These are phyloP conservation scores for Myiagra hebetior DNA, from an alignment of 2,113 vertebrate species.

Conservation along the genomic window DNA sequence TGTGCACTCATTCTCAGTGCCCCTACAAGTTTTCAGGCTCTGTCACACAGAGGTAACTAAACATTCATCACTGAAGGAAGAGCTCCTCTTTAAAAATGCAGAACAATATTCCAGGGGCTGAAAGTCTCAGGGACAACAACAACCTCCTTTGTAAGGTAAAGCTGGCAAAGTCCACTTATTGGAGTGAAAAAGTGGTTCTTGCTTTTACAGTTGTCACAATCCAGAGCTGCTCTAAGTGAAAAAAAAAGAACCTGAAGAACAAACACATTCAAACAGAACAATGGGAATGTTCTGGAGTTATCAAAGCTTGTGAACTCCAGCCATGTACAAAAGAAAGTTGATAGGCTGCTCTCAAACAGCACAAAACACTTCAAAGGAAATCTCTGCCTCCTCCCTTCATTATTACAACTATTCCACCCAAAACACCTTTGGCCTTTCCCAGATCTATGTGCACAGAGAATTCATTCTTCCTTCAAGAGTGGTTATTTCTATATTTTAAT, in stretches of 20 bases:
- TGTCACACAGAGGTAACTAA: background rate
- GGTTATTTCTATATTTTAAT: background rate
- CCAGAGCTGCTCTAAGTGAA: background rate
- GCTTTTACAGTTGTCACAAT: background rate
- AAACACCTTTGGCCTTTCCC: background rate
- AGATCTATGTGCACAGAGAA: background rate
- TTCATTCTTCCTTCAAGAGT: background rate
- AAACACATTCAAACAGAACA: background rate
- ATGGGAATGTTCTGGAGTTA: background rate
- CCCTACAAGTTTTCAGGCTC: background rate
- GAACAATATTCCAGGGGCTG: background rate
- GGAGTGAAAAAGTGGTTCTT: background rate
- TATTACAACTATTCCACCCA: background rate
- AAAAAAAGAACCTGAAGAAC: background rate
- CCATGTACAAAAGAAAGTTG: accelerated
- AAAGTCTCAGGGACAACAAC: background rate
- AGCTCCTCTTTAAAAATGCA: background rate
- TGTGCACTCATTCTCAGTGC: background rate
- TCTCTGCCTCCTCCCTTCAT: background rate
- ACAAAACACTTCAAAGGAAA: background rate
- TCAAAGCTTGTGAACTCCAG: background rate
- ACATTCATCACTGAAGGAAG: background rate
- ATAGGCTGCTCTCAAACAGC: accelerated
- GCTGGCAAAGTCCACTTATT: background rate
- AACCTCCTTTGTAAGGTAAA: background rate